Evolutionary conservation across 2,888 invertebrate genomes (phyloP).

Genomic region (Calameuta pallipes): DNA sequence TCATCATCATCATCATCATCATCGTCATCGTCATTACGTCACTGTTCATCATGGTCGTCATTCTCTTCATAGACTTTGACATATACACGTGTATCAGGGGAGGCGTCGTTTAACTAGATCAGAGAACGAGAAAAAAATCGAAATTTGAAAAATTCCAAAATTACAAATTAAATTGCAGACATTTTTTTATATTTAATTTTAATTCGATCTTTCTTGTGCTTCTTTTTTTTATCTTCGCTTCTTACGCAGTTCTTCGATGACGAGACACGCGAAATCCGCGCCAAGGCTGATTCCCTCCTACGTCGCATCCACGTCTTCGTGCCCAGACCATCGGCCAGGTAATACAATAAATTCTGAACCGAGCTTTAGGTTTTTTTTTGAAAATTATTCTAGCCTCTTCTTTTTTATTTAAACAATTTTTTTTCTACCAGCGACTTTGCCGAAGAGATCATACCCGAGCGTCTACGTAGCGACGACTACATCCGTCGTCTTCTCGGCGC

Average conservation of each 20-base stretch:
- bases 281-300: conserved; percentile 80
- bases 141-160: no score
- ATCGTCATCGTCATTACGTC: no score
- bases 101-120: no score
- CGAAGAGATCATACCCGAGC: conserved; percentile 69
- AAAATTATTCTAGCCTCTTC: not conserved
- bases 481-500: conserved; percentile 77
- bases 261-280: conserved; percentile 84
- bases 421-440: conserved; percentile 68
- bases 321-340: conserved; percentile 77
- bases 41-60: no score
- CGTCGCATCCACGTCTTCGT: conserved; percentile 81
- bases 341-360: conserved; percentile 45
- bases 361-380: not conserved
- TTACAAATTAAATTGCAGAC: no score
- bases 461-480: conserved; percentile 76
- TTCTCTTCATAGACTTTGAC: no score
- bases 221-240: not conserved
- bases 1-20: not conserved
- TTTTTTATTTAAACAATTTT: conserved; percentile 12
- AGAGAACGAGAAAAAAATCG: no score
- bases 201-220: no score
- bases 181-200: no score
- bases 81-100: no score
- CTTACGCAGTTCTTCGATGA: conserved; percentile 81